A percentile compares a stretch with the other conserved stretches of the same genome.
Evolutionary conservation across 2,797 vertebrate species (phyloP).

Genomic region (Arctocebus calabarensis): DNA sequence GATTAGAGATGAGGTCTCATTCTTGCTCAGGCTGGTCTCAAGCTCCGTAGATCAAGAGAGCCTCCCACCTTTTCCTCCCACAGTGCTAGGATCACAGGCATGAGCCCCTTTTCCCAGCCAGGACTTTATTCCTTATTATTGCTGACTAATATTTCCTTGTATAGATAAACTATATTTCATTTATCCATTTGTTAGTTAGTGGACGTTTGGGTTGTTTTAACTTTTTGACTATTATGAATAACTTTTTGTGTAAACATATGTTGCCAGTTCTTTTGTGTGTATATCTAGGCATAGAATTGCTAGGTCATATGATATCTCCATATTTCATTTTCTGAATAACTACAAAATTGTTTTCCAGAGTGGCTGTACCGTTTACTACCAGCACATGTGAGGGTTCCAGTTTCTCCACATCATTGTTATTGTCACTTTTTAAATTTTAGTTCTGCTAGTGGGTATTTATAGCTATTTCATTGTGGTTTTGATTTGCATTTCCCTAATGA

Average conservation of each 20-base stretch:
- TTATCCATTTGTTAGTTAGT: background rate
- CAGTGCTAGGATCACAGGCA: background rate
- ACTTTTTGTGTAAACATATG: background rate
- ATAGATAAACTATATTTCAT: background rate
- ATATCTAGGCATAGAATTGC: constrained; percentile 9
- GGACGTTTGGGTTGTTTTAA: constrained; percentile 7
- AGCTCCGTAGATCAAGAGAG: background rate
- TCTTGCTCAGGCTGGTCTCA: background rate
- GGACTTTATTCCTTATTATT: background rate
- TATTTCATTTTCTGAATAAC: constrained; percentile 31
- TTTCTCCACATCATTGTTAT: background rate
- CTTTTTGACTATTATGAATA: background rate
- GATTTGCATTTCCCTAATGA: constrained; percentile 7
- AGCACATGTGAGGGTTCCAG: background rate
- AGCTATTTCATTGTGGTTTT: constrained; percentile 15
- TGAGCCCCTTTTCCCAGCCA: background rate
- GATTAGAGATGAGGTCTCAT: no score
- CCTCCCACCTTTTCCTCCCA: background rate
- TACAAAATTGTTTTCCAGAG: constrained; percentile 20
- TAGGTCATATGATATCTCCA: background rate
- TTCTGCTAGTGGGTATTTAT: background rate
- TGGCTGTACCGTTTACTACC: background rate
- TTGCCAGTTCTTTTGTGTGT: background rate
- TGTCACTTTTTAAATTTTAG: constrained; percentile 32
- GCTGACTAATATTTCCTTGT: background rate